Evolutionary conservation across 2,888 invertebrate genomes (phyloP).

Genomic region (Caenorhabditis parvicauda): DNA sequence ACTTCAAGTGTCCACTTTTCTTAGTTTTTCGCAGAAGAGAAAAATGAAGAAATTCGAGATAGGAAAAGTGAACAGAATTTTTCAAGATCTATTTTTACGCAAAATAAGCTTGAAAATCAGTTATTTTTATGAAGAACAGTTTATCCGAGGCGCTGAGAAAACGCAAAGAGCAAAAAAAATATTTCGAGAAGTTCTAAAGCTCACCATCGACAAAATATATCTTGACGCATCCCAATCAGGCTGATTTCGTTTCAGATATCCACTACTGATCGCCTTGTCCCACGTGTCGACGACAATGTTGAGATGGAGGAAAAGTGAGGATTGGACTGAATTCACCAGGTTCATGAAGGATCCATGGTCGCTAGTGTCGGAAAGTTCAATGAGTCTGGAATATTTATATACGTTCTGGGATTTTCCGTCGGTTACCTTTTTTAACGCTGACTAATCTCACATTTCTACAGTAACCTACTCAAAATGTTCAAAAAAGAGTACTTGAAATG

Average conservation of each 20-base stretch:
- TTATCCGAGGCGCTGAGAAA: too few species aligned
- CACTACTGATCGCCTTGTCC: constrained; percentile 26
- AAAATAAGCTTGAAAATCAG: too few species aligned
- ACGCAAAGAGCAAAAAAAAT: background rate
- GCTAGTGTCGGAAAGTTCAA: constrained; percentile 40
- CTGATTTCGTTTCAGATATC: constrained; percentile 15
- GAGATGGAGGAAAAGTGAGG: constrained; percentile 27
- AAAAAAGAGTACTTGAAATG: constrained; percentile 9
- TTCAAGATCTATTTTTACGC: too few species aligned
- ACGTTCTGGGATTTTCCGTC: background rate
- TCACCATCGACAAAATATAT: constrained; percentile 20
- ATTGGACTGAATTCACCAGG: constrained; percentile 29
- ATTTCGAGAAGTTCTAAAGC: background rate
- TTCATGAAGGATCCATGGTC: constrained; percentile 37
- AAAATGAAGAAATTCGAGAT: background rate
- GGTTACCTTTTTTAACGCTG: background rate
- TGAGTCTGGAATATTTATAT: constrained; percentile 11
- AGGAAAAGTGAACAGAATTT: too few species aligned
- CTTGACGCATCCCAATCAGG: constrained; percentile 13
- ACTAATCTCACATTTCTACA: too few species aligned
- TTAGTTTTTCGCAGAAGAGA: background rate
- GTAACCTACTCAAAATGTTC: too few species aligned
- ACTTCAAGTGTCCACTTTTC: background rate
- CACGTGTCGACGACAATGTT: constrained; percentile 36
- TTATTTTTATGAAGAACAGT: too few species aligned